phyloP scores from a whole-genome alignment of 2,888 invertebrate species.

The Linnaemya tessellans region DNA sequence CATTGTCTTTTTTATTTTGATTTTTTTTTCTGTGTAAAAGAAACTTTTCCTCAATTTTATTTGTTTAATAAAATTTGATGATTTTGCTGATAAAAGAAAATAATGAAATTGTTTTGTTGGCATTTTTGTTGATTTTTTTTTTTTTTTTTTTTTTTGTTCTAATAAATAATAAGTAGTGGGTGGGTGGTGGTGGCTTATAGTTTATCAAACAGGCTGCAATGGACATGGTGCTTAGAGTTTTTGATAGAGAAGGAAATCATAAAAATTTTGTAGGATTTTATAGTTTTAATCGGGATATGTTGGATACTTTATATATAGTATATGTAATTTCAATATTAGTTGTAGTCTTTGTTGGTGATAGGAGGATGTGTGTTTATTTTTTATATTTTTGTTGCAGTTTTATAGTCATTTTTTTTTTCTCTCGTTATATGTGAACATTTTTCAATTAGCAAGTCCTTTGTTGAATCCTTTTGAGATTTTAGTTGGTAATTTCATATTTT shows the following conservation, averaged over 20 bases:
- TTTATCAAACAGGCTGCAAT: constrained; percentile 51
- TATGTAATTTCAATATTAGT: constrained; percentile 35
- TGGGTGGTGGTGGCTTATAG: constrained; percentile 50
- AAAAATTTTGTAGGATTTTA: constrained; percentile 48
- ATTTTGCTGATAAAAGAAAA: constrained; percentile 19
- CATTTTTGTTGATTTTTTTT: constrained; percentile 34
- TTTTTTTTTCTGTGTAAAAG: neutral
- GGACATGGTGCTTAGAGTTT: constrained; percentile 50
- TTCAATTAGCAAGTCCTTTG: constrained; percentile 44
- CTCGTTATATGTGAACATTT: constrained; percentile 31
- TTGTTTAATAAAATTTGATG: constrained; percentile 26
- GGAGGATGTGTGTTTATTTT: constrained; percentile 26
- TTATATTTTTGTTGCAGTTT: constrained; percentile 12
- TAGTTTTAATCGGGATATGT: constrained; percentile 30
- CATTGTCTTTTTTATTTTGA: neutral
- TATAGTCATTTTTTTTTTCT: constrained; percentile 12
- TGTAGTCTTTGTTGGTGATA: constrained; percentile 52
- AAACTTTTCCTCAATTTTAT: constrained; percentile 6
- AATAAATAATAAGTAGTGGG: constrained; percentile 54
- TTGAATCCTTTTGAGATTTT: constrained; percentile 45
- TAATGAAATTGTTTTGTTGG: constrained; percentile 36
- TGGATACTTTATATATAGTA: constrained; percentile 9
- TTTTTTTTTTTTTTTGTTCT: constrained; percentile 27
- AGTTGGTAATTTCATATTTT: constrained; percentile 7
- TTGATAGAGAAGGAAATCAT: constrained; percentile 45